These are phyloP conservation scores for Aricia artaxerxes DNA, from an alignment of 2,888 invertebrate genomes.

Conservation along the genomic window DNA sequence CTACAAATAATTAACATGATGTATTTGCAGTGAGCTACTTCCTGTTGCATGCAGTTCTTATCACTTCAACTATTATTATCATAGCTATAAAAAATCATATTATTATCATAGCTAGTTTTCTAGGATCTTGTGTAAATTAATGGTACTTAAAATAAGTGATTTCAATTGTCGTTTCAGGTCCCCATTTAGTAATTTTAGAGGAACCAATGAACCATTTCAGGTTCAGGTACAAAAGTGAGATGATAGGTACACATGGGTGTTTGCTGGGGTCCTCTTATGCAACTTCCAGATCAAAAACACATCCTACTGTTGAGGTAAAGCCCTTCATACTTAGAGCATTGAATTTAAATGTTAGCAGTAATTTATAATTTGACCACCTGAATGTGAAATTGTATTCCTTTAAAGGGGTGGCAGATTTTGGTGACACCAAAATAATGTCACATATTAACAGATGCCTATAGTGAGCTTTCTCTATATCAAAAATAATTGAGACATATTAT, in stretches of 20 bases:
- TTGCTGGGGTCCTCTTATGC: constrained; percentile 83
- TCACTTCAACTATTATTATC: not conserved
- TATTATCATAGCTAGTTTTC: not conserved
- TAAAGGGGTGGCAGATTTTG: too few relatives aligned
- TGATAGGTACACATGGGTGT: constrained; percentile 92
- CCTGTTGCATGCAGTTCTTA: constrained; percentile 5
- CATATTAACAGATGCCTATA: too few relatives aligned
- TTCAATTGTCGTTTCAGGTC: constrained; percentile 45
- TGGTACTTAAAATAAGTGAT: not conserved
- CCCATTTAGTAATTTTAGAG: constrained; percentile 83
- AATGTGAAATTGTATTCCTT: too few relatives aligned
- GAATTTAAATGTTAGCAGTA: too few relatives aligned
- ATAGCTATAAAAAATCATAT: not conserved
- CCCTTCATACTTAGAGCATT: not conserved
- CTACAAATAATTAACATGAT: constrained; percentile 1
- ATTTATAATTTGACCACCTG: too few relatives aligned
- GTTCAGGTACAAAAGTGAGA: constrained; percentile 92
- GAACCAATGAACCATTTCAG: constrained; percentile 90
- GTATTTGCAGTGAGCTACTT: not conserved
- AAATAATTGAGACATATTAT: too few relatives aligned
- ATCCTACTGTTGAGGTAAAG: constrained; percentile 87
- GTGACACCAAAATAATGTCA: too few relatives aligned
- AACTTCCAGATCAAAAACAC: constrained; percentile 82
- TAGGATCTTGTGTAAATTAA: not conserved
- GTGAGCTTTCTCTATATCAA: too few relatives aligned